phyloP scores from a whole-genome alignment of 2,113 vertebrate species.

The Prinia subflava region DNA sequence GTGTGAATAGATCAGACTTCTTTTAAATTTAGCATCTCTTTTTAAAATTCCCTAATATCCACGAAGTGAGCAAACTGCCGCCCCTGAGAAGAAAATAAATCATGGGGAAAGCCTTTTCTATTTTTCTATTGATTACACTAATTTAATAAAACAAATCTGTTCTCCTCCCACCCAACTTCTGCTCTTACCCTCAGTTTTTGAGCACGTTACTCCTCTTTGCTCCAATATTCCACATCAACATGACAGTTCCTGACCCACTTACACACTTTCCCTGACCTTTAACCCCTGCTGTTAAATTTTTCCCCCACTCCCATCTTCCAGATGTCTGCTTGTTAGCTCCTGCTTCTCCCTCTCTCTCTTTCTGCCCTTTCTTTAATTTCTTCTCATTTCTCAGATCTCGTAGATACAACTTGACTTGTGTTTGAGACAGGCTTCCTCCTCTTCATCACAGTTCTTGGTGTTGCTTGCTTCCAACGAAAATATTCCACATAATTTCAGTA shows the following conservation, averaged over 20 bases:
- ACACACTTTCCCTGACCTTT: not conserved
- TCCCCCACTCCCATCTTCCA: not conserved
- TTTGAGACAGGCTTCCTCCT: not conserved
- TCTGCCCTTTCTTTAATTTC: not conserved
- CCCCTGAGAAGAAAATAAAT: not conserved
- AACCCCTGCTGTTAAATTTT: not conserved
- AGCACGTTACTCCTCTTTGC: not conserved
- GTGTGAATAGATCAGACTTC: not conserved
- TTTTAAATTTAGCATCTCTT: not conserved
- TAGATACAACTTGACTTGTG: not conserved
- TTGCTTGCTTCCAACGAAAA: not conserved
- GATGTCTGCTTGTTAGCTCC: not conserved
- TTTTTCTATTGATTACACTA: slow-evolving; percentile 27
- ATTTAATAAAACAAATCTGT: slow-evolving; percentile 60
- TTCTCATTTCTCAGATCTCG: not conserved
- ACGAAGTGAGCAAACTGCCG: slow-evolving; percentile 9
- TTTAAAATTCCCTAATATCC: not conserved
- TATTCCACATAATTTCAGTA: not conserved
- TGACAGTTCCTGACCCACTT: not conserved
- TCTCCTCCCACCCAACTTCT: slow-evolving; percentile 56
- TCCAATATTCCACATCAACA: not conserved
- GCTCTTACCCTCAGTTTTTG: not conserved
- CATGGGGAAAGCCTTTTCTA: slow-evolving; percentile 17
- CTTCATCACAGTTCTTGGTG: not conserved
- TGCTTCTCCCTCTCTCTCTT: not conserved